Conservation (phyloP, 1,140 invertebrate genomes). For the Calosoma granatense region DNA sequence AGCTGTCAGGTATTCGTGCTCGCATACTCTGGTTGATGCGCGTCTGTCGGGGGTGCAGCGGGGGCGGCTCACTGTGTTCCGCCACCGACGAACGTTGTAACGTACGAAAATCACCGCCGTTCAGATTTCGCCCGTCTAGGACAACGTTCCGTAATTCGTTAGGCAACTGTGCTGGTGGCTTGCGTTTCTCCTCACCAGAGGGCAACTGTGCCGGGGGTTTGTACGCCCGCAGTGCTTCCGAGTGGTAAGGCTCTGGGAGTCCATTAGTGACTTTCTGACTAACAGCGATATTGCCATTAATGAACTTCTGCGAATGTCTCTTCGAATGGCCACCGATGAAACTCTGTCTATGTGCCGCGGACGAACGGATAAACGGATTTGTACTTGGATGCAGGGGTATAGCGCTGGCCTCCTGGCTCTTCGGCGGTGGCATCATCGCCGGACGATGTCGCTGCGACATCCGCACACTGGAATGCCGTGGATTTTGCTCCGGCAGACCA, state of each 20-base stretch:
- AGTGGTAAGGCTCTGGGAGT: conserved; percentile 22
- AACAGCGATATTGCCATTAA: conserved; percentile 38
- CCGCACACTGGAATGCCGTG: background rate
- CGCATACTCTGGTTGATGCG: conserved; percentile 33
- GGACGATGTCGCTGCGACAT: conserved; percentile 1
- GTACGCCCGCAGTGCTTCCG: conserved; percentile 24
- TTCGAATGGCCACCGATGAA: background rate
- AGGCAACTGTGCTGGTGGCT: background rate
- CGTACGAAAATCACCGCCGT: background rate
- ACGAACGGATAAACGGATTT: background rate
- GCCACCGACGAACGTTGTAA: conserved; percentile 20
- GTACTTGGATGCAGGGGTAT: background rate
- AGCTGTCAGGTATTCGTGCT: conserved; percentile 24
- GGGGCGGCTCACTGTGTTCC: conserved; percentile 26
- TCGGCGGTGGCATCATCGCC: background rate
- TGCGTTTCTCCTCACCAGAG: background rate
- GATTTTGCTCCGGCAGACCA: background rate
- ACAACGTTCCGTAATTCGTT: too few relatives aligned
- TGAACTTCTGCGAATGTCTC: conserved; percentile 23
- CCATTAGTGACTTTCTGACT: conserved; percentile 30
- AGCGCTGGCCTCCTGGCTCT: too few relatives aligned
- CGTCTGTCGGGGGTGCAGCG: conserved; percentile 31
- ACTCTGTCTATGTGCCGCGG: background rate
- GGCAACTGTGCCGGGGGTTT: background rate
- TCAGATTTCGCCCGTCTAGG: background rate